Evolutionary conservation across 2,113 vertebrate species (phyloP).

Genomic region (Grammatotria lemairii): DNA sequence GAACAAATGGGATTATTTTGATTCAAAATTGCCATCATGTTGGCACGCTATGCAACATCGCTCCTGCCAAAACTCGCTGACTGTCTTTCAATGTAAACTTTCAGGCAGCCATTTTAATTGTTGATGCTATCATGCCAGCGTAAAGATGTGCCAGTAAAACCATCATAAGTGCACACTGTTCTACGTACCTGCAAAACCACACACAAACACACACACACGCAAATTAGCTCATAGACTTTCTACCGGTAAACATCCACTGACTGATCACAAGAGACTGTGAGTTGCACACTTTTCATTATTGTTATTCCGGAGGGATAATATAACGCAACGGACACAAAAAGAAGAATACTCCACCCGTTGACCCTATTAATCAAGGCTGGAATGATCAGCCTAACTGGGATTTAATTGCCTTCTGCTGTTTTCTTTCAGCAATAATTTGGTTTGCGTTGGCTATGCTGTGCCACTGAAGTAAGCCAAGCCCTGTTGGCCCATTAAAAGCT

Average conservation of each 20-base stretch:
- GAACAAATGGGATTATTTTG: slow-evolving; percentile 44
- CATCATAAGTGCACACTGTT: not conserved
- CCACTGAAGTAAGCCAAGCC: slow-evolving; percentile 35
- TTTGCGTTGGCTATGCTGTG: slow-evolving; percentile 19
- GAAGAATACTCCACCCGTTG: slow-evolving; percentile 22
- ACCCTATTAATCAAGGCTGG: slow-evolving; percentile 53
- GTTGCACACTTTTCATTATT: slow-evolving; percentile 46
- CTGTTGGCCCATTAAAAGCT: slow-evolving; percentile 47
- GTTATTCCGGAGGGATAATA: slow-evolving; percentile 58
- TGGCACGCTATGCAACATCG: not conserved
- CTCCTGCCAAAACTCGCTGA: slow-evolving; percentile 6
- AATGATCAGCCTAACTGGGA: slow-evolving; percentile 46
- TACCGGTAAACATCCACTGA: not conserved
- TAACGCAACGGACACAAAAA: slow-evolving; percentile 45
- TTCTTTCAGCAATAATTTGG: slow-evolving; percentile 47
- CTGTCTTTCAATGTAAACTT: slow-evolving; percentile 43
- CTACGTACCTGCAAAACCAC: not conserved
- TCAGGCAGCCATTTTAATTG: slow-evolving; percentile 21
- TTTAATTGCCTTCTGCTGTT: slow-evolving; percentile 63
- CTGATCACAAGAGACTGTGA: slow-evolving; percentile 23
- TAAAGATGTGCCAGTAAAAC: slow-evolving; percentile 12
- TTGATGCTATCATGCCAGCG: slow-evolving; percentile 8
- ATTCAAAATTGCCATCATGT: slow-evolving; percentile 19
- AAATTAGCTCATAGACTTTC: not conserved
- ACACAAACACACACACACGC: not conserved